A percentile compares a stretch with the other conserved stretches of the same genome.
Evolutionary conservation across 2,888 invertebrate species (phyloP).

Genomic region (Caenorhabditis angaria): DNA sequence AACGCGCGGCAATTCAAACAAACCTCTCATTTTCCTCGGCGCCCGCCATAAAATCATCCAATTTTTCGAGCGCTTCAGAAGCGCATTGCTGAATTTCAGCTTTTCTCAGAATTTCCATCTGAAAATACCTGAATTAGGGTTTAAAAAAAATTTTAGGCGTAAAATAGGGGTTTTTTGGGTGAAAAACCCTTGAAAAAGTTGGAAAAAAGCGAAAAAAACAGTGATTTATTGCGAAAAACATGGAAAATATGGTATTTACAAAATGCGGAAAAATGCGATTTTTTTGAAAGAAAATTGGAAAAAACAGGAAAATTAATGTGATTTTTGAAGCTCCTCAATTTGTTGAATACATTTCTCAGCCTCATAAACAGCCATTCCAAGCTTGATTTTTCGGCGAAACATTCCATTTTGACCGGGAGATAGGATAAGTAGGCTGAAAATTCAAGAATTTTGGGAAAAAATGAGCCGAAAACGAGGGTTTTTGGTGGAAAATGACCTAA

Average conservation of each 20-base stretch:
- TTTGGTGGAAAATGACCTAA: too few relatives aligned
- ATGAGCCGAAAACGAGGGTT: too few relatives aligned
- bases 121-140: neutral
- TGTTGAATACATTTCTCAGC: constrained; percentile 42
- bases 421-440: constrained; percentile 9
- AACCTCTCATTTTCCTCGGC: constrained; percentile 33
- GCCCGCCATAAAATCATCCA: constrained; percentile 26
- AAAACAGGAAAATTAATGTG: constrained; percentile 7
- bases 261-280: too few relatives aligned
- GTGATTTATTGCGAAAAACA: too few relatives aligned
- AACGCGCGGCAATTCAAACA: neutral
- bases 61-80: constrained; percentile 12
- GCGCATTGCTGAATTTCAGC: constrained; percentile 13
- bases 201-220: too few relatives aligned
- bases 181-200: too few relatives aligned
- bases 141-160: neutral
- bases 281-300: neutral
- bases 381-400: constrained; percentile 26
- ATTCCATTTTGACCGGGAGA: neutral
- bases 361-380: constrained; percentile 46
- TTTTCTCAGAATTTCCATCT: neutral
- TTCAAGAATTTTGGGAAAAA: too few relatives aligned
- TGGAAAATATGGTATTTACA: neutral
- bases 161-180: too few relatives aligned
- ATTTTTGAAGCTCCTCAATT: neutral